phyloP scores from a whole-genome alignment of 2,797 vertebrate species.

The Zalophus californianus region DNA sequence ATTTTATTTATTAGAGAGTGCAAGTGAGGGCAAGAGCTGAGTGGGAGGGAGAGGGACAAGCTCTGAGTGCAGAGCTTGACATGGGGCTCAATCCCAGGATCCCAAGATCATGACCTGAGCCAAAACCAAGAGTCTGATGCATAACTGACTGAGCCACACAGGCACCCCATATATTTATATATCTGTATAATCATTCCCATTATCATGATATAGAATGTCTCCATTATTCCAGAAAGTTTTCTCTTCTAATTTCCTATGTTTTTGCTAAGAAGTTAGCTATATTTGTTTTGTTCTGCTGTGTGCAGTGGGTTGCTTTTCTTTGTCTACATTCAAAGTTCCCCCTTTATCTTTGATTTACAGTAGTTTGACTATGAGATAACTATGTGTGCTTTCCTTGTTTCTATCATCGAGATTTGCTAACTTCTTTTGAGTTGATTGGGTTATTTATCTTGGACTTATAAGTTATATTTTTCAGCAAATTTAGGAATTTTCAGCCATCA shows the following conservation, averaged over 20 bases:
- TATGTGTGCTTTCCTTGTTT: background rate
- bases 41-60: background rate
- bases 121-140: background rate
- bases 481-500: background rate
- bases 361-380: background rate
- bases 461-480: background rate
- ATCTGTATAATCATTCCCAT: background rate
- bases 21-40: background rate
- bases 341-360: background rate
- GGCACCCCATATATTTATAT: background rate
- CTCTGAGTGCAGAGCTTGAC: background rate
- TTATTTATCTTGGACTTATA: background rate
- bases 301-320: background rate
- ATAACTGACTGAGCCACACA: background rate
- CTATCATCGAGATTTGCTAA: background rate
- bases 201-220: background rate
- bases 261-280: background rate
- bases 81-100: background rate
- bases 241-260: background rate
- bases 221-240: background rate
- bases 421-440: background rate
- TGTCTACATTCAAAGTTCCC: background rate
- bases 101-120: background rate
- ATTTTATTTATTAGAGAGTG: background rate
- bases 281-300: background rate